phyloP scores from a whole-genome alignment of 2,797 vertebrate genomes.

The Nannoperca australis region DNA sequence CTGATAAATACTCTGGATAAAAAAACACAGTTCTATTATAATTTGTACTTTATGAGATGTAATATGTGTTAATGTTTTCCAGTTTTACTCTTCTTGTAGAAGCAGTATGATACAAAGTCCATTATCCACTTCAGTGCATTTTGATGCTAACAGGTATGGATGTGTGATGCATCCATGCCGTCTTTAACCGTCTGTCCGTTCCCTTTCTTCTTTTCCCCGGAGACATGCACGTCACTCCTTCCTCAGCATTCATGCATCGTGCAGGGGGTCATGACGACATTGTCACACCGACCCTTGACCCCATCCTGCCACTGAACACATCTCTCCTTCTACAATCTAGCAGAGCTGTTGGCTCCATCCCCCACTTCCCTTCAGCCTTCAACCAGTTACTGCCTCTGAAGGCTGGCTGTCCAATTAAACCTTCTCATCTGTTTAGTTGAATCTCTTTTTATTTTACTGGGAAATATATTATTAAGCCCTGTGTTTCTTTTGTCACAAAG shows the following conservation, averaged over 20 bases:
- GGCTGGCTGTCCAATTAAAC: background rate
- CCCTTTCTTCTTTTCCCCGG: conserved; percentile 36
- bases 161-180: conserved; percentile 15
- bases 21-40: background rate
- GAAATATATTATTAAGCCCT: background rate
- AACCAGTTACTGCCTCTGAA: background rate
- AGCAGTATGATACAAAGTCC: background rate
- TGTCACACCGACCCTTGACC: conserved; percentile 59
- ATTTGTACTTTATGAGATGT: background rate
- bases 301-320: conserved; percentile 61
- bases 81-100: background rate
- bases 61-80: too few relatives aligned
- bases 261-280: conserved; percentile 44
- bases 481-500: background rate
- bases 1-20: too few relatives aligned
- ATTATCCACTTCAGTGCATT: conserved; percentile 5
- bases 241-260: conserved; percentile 45
- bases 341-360: conserved; percentile 35
- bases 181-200: conserved; percentile 26
- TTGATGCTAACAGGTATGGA: conserved; percentile 47
- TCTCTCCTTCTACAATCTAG: conserved; percentile 38
- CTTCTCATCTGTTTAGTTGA: background rate
- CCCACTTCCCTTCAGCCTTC: conserved; percentile 5
- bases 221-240: conserved; percentile 6
- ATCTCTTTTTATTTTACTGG: background rate